These are phyloP conservation scores for Suillia variegata DNA, from an alignment of 2,888 invertebrate genomes.

Conservation along the genomic window DNA sequence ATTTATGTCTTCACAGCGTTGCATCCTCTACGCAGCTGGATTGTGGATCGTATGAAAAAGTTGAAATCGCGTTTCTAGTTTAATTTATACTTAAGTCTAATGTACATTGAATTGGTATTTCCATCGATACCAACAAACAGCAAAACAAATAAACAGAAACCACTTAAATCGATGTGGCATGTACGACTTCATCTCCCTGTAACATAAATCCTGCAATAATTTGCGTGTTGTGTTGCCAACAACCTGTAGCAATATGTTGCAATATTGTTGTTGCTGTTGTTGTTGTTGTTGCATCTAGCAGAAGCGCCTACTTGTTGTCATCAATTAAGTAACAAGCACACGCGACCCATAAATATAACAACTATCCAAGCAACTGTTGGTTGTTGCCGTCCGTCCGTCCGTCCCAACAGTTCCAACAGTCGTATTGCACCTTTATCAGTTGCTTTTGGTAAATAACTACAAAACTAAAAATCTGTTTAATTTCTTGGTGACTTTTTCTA, in stretches of 20 bases:
- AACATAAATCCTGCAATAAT: no score
- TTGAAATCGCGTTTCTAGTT: no score
- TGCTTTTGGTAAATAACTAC: slow-evolving; percentile 4
- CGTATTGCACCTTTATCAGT: slow-evolving; percentile 12
- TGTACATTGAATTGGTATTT: no score
- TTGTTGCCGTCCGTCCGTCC: no score
- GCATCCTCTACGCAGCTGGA: slow-evolving; percentile 36
- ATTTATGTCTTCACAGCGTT: slow-evolving; percentile 42
- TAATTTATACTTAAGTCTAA: no score
- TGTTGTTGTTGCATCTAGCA: slow-evolving; percentile 29
- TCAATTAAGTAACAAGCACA: slow-evolving; percentile 59
- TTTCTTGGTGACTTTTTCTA: background rate
- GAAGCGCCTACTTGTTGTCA: slow-evolving; percentile 59
- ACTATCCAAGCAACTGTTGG: no score
- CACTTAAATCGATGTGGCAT: no score
- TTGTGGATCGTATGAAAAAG: slow-evolving; percentile 9
- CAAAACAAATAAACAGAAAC: no score
- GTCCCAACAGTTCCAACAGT: background rate
- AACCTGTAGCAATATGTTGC: background rate
- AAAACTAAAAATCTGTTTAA: background rate
- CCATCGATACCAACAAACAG: no score
- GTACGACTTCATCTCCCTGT: no score
- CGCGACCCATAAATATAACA: slow-evolving; percentile 57
- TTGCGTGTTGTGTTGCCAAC: background rate
- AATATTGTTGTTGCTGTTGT: no score